These are phyloP conservation scores for Melanerpes aurifrons DNA, from an alignment of 2,113 vertebrate species.

Conservation along the genomic window DNA sequence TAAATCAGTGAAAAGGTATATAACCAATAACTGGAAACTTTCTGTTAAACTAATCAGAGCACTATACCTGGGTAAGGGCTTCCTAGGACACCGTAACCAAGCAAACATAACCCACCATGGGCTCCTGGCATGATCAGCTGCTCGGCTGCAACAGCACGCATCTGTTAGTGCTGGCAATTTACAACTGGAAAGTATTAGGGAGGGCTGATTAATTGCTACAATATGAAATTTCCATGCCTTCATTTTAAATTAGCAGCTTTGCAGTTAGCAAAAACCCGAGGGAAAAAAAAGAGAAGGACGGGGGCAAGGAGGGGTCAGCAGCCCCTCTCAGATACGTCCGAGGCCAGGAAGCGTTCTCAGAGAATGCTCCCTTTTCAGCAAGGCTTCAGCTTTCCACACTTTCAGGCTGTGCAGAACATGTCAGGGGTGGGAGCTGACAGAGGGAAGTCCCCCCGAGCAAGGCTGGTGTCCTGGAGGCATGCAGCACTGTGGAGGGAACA, in stretches of 20 bases:
- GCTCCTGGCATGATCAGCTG: conserved; percentile 21
- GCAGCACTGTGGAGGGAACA: not conserved
- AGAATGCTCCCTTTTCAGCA: not conserved
- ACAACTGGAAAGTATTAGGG: conserved; percentile 41
- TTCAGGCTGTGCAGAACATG: rapidly evolving
- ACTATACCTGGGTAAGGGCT: not conserved
- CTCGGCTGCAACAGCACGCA: not conserved
- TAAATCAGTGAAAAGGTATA: not conserved
- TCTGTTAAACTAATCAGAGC: not conserved
- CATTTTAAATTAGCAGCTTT: not conserved
- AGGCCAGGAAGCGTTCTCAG: not conserved
- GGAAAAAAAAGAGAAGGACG: not conserved
- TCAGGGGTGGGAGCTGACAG: not conserved
- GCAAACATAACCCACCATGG: not conserved
- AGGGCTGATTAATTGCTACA: conserved; percentile 31
- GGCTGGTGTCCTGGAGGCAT: too few relatives aligned
- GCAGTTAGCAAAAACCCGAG: not conserved
- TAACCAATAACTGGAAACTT: conserved; percentile 7
- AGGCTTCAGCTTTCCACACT: not conserved
- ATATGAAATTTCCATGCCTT: conserved; percentile 29
- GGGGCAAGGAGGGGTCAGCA: not conserved
- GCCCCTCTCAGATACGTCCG: not conserved
- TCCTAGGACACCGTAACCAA: not conserved
- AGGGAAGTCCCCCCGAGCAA: not conserved
- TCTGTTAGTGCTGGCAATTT: not conserved